Evolutionary conservation across 2,113 vertebrate species (phyloP), one percentile per base, ranked within the genome.

Genomic region (Menidia beryllina): DNA sequence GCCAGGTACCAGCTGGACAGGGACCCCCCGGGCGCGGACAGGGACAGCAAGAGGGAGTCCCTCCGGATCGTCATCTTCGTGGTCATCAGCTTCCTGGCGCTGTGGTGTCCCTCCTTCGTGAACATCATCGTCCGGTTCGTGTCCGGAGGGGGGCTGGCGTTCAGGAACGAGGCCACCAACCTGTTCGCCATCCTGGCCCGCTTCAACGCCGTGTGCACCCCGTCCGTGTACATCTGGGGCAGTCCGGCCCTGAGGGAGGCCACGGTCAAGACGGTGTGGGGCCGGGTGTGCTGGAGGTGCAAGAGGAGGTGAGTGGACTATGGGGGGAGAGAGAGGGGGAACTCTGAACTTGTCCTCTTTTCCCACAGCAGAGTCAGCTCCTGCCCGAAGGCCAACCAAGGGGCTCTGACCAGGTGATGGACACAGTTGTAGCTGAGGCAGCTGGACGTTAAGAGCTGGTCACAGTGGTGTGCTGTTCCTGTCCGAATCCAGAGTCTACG

Each of bases 51-150:
- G 47, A 91, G 76, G 41, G 91, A 93, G 6, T 93, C 92, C 0
- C 10, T 93, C 11, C 82, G 56, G 8, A 89, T 93, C 0, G 88
- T 93, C 1, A 83, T 93, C 5, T 88, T 91, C 41, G 91, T 92
- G 2, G 91, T 93, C 5, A 69, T 86, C 7, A 89, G 61, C 52
- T 93, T 93, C 57, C 38, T 93, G 57, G 39, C 54, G 23, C 19
- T 93, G 56, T 93, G 92, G 92, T 49, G 71, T 34, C 92, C 92
- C 0, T 92, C 92, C n/a, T 91, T 92, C 38, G 21, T 92, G 2
- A 91, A 93, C 7, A 90, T 93, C 21, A 34, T 85, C 1, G n/a
- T 91, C 8, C 81, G 68, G 39, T 77, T 88, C 10, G 6, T 77
- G 4, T 13, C 26, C 1, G 69, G 71, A 7, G 13, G 24, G 3